Evolutionary conservation across 2,888 invertebrate genomes (phyloP), one percentile per base, ranked within the genome.

Genomic region (Dione juno): DNA sequence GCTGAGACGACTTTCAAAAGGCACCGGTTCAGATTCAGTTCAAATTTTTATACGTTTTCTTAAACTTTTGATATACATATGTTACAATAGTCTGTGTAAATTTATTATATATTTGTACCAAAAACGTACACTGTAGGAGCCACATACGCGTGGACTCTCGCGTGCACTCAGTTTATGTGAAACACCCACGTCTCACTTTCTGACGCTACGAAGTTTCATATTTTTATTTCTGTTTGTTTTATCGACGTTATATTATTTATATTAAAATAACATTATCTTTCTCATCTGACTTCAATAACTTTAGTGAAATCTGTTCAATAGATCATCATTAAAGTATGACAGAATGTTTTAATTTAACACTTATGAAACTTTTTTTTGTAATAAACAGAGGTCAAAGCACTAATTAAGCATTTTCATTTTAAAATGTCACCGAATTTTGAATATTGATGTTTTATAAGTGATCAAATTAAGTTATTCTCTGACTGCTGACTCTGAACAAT

Each of bases 161-260:
- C n/a, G n/a, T n/a, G n/a, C n/a, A 1, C 35, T 1, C 66, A 59
- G 16, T 63, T 14, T 1, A 21, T 66, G 48, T 61, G 66, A 61
- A 45, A 63, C 28, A 48, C 40, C 59, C 58, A 16, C 50, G 28
- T 53, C 65, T 35, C 28, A 57, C 53, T 52, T 50, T 61, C 54
- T 50, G 64, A 54, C n/a, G 73, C 59, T 57, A 53, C 53, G 7
- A 50, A 68, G 66, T 68, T 68, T 73, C 61, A 16, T 67, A 37
- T 54, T 54, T 54, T 50, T 40, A 66, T 73, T 72, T 52, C 67
- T 64, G 73, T 73, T 75, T 71, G 67, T 77, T 75, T 76, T 72
- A 75, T 73, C 73, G 73, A 76, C 71, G 75, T 66, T 41, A 50
- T 61, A 72, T 69, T 76, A 74, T 74, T 75, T 74, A 74, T 75